Base-by-base conservation (phyloP, 2,888 invertebrate genomes). In the Pachymerium ferrugineum region DNA sequence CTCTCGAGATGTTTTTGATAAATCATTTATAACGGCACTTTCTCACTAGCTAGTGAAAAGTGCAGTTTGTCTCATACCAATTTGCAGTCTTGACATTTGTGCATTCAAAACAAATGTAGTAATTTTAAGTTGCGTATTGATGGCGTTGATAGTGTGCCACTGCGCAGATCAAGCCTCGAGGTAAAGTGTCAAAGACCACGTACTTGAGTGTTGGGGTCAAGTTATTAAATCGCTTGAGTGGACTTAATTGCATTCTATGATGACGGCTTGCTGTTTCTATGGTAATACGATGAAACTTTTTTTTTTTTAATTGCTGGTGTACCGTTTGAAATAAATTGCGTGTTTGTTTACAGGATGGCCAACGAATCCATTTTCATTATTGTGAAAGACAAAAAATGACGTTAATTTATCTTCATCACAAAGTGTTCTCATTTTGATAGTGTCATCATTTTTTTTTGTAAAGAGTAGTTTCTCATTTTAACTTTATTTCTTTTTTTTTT, bases 181-280 rank as follows among this genome's bases (percentile, higher is more conserved):
- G 38, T 16, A n/a, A n/a, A 16, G 38, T 38, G 38, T 38, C 38
- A 38, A 38, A 38, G 38, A 38, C 38, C 38, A 38, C 38, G 47
- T 47, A 22, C 47, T 47, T 47, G 19, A 12, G 47, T 47, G 47
- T 47, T 22, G 19, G 47, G 47, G 47, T 47, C 47, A 47, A 47
- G 5, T 47, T 47, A 47, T 47, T 47, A 47, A 47, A 47, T 47
- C 47, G 47, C 47, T 47, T 47, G 47, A 47, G 47, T 47, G 47
- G 47, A 47, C 47, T 47, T 47, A 47, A 47, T 47, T 47, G 47
- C 47, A 47, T 47, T 47, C 19, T 47, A 16, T 19, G 38, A 38
- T 38, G 38, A 38, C 38, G 12, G 38, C 38, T 19, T 2, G 19
- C 10, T 16, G 19, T 47, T 47, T 47, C 47, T 19, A 19, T 47